phyloP scores from a whole-genome alignment of 2,113 vertebrate species.

The Chroicocephalus ridibundus region DNA sequence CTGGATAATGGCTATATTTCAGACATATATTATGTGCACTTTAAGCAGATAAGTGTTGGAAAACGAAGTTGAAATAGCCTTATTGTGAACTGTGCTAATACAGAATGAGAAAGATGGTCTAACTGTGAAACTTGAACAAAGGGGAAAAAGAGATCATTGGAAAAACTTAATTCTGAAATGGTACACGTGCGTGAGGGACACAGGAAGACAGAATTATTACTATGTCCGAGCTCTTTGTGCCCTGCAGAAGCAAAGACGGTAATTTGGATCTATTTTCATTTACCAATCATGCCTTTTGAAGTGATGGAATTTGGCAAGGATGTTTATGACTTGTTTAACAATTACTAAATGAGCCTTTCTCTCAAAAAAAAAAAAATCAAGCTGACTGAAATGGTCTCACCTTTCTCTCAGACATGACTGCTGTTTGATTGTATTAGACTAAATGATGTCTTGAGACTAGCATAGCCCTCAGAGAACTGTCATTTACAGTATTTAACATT shows the following conservation, averaged over 20 bases:
- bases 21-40: constrained; percentile 68
- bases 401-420: background rate
- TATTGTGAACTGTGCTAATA: constrained; percentile 38
- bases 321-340: constrained; percentile 58
- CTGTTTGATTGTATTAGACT: constrained; percentile 26
- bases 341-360: constrained; percentile 36
- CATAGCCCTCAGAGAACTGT: constrained; percentile 19
- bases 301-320: constrained; percentile 39
- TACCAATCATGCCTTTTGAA: constrained; percentile 34
- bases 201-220: constrained; percentile 11
- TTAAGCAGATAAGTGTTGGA: constrained; percentile 56
- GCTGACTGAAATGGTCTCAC: constrained; percentile 5
- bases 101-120: constrained; percentile 10
- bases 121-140: constrained; percentile 43
- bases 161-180: constrained; percentile 49
- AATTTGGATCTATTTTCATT: constrained; percentile 55
- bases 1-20: constrained; percentile 59
- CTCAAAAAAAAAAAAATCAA: background rate
- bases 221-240: background rate
- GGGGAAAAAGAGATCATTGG: background rate
- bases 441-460: constrained; percentile 20
- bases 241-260: constrained; percentile 29
- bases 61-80: constrained; percentile 63
- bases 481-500: constrained; percentile 28
- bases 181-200: background rate